Percentiles rank a stretch among this genome's conserved stretches.
phyloP scores from a whole-genome alignment of 2,888 invertebrate species.

The Melipona bicolor region DNA sequence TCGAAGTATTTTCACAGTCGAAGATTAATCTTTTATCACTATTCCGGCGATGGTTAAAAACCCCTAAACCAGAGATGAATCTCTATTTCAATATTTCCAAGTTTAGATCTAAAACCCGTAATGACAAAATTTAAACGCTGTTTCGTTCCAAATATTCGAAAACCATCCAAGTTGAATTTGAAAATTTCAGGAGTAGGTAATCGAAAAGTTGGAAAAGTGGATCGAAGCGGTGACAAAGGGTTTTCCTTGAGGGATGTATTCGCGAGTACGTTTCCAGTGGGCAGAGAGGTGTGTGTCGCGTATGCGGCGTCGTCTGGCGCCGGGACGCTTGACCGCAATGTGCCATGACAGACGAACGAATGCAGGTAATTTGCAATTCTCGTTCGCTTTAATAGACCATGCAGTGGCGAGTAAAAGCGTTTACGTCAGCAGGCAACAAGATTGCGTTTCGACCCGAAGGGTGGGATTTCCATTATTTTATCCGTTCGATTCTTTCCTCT shows the following conservation, averaged over 20 bases:
- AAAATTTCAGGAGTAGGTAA: too few species aligned
- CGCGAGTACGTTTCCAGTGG: slow-evolving; percentile 39
- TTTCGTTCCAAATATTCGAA: too few species aligned
- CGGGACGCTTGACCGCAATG: slow-evolving; percentile 78
- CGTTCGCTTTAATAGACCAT: slow-evolving; percentile 58
- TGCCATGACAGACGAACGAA: slow-evolving; percentile 73
- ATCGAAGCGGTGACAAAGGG: background rate
- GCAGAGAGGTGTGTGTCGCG: slow-evolving; percentile 47
- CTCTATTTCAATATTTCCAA: too few species aligned
- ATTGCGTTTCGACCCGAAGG: slow-evolving; percentile 25
- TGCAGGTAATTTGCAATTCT: slow-evolving; percentile 68
- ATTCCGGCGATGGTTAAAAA: too few species aligned
- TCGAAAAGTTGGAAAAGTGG: background rate
- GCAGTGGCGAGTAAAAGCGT: slow-evolving; percentile 36
- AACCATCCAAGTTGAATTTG: too few species aligned
- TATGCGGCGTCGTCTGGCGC: slow-evolving; percentile 72
- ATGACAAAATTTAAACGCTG: too few species aligned
- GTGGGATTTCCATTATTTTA: slow-evolving; percentile 1
- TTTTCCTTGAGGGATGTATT: slow-evolving; percentile 49
- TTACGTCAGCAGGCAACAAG: slow-evolving; percentile 45
- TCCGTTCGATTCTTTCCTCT: background rate
- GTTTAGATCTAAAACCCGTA: too few species aligned
- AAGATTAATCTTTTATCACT: too few species aligned
- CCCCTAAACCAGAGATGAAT: too few species aligned
- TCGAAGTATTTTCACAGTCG: too few species aligned